These are phyloP conservation scores for Chondrosia reniformis DNA, from an alignment of 37 sponge, comb jelly and placozoan genomes.

Conservation along the genomic window DNA sequence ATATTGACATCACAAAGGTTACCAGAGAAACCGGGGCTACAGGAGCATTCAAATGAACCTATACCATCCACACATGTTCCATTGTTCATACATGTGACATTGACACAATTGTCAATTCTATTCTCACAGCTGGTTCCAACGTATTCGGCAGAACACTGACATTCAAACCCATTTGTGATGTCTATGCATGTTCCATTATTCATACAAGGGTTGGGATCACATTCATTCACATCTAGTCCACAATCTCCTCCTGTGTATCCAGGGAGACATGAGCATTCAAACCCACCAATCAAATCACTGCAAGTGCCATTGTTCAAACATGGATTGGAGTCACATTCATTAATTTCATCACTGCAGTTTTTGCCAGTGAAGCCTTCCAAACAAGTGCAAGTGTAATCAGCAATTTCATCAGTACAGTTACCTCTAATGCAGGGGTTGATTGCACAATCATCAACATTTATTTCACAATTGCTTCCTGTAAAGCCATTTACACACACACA, in stretches of 20 bases:
- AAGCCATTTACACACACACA: slow-evolving; percentile 14
- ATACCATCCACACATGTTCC: slow-evolving; percentile 1
- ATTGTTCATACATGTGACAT: neutral
- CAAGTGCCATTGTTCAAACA: slow-evolving; percentile 27
- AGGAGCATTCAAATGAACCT: slow-evolving; percentile 19
- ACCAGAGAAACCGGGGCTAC: neutral
- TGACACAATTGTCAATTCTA: slow-evolving; percentile 27
- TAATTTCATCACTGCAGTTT: neutral
- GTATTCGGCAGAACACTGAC: slow-evolving; percentile 20
- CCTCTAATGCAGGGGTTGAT: slow-evolving; percentile 34
- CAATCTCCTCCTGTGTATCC: slow-evolving; percentile 14
- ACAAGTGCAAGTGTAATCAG: slow-evolving; percentile 25
- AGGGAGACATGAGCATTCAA: slow-evolving; percentile 6
- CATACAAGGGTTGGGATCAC: slow-evolving; percentile 22
- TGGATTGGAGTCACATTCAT: slow-evolving; percentile 28
- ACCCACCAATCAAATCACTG: slow-evolving; percentile 12
- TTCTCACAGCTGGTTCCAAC: slow-evolving; percentile 24
- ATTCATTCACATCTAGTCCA: slow-evolving; percentile 21
- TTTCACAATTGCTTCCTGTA: slow-evolving; percentile 16
- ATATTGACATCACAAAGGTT: neutral
- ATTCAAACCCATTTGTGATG: neutral
- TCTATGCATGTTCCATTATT: slow-evolving; percentile 32
- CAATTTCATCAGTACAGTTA: slow-evolving; percentile 18
- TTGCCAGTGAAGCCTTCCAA: slow-evolving; percentile 26
- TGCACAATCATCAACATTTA: slow-evolving; percentile 25